Base-by-base conservation (phyloP, 2,797 vertebrate species). In the Allobates femoralis region DNA sequence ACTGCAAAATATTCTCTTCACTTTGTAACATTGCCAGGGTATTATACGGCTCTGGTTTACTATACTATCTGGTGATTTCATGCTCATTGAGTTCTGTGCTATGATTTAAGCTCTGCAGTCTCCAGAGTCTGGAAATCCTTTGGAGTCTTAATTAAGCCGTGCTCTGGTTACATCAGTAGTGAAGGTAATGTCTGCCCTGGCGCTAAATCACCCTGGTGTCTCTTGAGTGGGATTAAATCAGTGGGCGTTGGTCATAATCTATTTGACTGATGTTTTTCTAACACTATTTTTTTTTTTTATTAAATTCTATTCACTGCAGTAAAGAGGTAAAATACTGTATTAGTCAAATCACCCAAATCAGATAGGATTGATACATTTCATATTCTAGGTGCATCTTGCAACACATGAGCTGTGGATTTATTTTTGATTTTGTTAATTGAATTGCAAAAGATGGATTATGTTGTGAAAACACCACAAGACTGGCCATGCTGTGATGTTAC, bases 61-160 rank as follows among this genome's bases (percentile, higher is more conserved):
- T 46, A 46, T 46, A 46, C 7, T 11, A 46, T 7, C 41, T 46
- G 41, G 6, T 46, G 64, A 5, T 67, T 32, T 67, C 5, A 30
- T 32, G 15, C 3, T 41, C 16, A 18, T 7, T 64, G 28, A 30
- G 26, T 16, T 32, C 30, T 67, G 16, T 32, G 30, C 30, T 32
- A 26, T 32, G 64, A 67, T 21, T 67, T 34, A 5, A 23, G 18
- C 18, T 1, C 67, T 34, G 34, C 10, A 19, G 32, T 64, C 78
- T 79, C 78, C 60, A 64, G 78, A 64, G 78, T 5, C 78, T 50
- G 23, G 7, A 79, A 62, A 79, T 28, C 64, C 78, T 79, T 64
- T 64, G 30, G 78, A 79, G 78, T 46, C 34, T 41, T 60, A 60
- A 64, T 79, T 79, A 79, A 37, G 19, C 26, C 18, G 56, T 21